phyloP scores from a whole-genome alignment of 2,888 invertebrate species.

The Drosophila mercatorum region DNA sequence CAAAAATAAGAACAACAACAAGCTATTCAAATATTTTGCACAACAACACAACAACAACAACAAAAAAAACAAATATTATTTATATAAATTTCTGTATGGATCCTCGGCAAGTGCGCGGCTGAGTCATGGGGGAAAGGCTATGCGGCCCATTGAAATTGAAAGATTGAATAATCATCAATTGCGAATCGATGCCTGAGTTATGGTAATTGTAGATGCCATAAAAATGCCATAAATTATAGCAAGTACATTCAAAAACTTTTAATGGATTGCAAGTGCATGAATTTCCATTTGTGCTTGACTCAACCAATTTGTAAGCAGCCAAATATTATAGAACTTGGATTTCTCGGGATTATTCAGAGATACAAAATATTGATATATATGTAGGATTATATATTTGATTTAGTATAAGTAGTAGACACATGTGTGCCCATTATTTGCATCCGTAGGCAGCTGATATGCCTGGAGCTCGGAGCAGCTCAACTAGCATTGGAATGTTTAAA shows the following conservation, averaged over 20 bases:
- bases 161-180: constrained; percentile 55
- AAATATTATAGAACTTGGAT: background rate
- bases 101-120: constrained; percentile 20
- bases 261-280: constrained; percentile 14
- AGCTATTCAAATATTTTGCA: constrained; percentile 24
- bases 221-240: constrained; percentile 46
- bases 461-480: background rate
- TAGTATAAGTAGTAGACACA: background rate
- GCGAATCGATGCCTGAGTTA: constrained; percentile 53
- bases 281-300: constrained; percentile 2
- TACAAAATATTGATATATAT: background rate
- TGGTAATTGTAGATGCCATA: constrained; percentile 54
- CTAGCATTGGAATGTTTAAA: background rate
- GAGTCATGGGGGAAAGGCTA: constrained; percentile 63
- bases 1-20: constrained; percentile 30
- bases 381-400: background rate
- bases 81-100: constrained; percentile 5
- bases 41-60: constrained; percentile 1
- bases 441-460: background rate
- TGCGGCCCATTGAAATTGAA: constrained; percentile 37
- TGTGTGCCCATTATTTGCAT: background rate
- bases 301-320: background rate
- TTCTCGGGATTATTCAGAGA: background rate
- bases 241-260: background rate
- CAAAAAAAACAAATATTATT: background rate